Conservation (phyloP, 2,797 vertebrate species). For the Peromyscus nudipes region DNA sequence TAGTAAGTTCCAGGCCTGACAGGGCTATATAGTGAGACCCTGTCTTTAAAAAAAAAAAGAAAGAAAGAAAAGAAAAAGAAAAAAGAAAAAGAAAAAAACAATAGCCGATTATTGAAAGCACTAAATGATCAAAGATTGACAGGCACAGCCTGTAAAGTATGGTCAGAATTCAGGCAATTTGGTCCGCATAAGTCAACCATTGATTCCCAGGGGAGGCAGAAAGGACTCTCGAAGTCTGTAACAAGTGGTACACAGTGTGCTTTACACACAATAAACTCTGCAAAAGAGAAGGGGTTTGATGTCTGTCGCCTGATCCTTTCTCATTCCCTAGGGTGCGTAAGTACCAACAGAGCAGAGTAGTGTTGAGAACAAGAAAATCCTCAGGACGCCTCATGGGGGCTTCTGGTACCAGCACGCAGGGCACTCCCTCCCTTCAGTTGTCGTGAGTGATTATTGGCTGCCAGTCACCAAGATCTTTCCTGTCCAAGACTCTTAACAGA, state of each 20-base stretch:
- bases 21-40: neutral
- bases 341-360: fast-evolving
- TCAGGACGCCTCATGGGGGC: fast-evolving
- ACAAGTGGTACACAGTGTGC: neutral
- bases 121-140: neutral
- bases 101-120: neutral
- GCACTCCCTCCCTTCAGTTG: fast-evolving
- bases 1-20: neutral
- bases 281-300: too few species aligned
- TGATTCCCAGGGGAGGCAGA: neutral
- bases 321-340: neutral
- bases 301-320: neutral
- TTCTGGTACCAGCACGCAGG: fast-evolving
- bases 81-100: neutral
- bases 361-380: fast-evolving
- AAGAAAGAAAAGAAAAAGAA: neutral
- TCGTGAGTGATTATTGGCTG: neutral
- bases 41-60: neutral
- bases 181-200: neutral
- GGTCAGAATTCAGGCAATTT: neutral
- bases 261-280: neutral
- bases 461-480: neutral
- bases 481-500: neutral
- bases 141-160: neutral
- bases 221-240: neutral